Base-by-base conservation (phyloP, 2,113 vertebrate genomes). In the Camelus dromedarius region DNA sequence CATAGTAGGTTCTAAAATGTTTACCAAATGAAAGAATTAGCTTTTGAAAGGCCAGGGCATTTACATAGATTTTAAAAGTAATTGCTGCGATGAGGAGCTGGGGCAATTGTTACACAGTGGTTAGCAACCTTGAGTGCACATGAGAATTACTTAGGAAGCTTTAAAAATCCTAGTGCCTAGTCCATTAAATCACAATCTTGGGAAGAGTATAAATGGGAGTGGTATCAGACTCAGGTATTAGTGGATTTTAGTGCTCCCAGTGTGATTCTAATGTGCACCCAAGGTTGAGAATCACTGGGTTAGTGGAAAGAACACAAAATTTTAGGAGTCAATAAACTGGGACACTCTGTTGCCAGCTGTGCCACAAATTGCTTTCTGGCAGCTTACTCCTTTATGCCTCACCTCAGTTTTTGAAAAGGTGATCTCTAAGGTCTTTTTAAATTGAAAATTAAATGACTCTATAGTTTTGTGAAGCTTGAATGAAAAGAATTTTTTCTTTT, bases 401-500 rank as follows among this genome's bases (percentile, higher is more conserved):
- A 73, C 52, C 30, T 95, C 35, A 73, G 60, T 94, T 96, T 96
- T 97, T 89, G 28, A 91, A 96, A 95, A 92, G 13, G 11, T 88
- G 30, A 64, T 52, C 2, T 89, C 32, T 81, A 46, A 90, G 9
- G 8, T 46, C 64, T 84, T 97, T 92, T 93, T 14, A 67, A 88
- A 92, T 30, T 72, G n/a, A 94, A 96, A 96, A 73, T 92, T 81
- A 38, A 38, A 18, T 66, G 24, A 76, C 89, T 88, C 28, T 80
- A 20, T 85, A 48, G 66, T 93, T 96, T 89, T 75, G 14, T 95
- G 89, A 81, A 91, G 46, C 69, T 77, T 97, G 89, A 97, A 95
- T 96, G 69, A 97, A 92, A 95, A 88, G 82, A 97, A 19, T 77
- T 97, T 87, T 98, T 94, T 98, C 82, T 98, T 92, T 98, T 98